Evolutionary conservation across 2,797 vertebrate genomes (phyloP), one percentile per base, ranked within the genome.

Genomic region (Microctenopoma stevenorrisi): DNA sequence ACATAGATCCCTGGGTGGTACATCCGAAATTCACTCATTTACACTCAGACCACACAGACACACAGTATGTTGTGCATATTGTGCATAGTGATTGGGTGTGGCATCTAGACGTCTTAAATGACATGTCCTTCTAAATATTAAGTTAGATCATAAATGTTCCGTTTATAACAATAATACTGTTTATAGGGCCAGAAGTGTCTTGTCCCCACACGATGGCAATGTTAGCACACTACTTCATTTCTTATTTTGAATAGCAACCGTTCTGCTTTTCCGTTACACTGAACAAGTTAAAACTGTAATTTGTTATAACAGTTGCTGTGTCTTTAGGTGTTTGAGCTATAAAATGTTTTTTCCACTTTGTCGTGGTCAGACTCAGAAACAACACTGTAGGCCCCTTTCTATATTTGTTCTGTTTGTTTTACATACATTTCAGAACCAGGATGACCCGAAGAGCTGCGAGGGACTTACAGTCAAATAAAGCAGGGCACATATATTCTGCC

Each of bases 121-220:
- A 59, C 47, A 69, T 30, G 18, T 53, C 33, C 65, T 43, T 59
- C 3, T 47, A 8, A 35, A 9, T 9, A 35, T 8, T 35, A 8
- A 8, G 33, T 35, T 35, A 9, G 7, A 35, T 35, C 14, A 12
- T 15, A 43, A 5, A 43, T 43, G 13, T 43, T 16, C 10, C 16
- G 42, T 15, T 44, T n/a, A 8, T 52, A 76, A 61, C 22, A 77
- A 66, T 69, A 50, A 22, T n/a, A 13, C 46, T 22, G 12, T 7
- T 18, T 4, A 42, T 14, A 22, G 2, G 4, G 4, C 6, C 9
- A 9, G 35, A 51, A 40, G 33, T 46, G 16, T 43, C 13, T 5
- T 5, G n/a, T 60, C 15, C 35, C 86, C 86, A 81, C 86, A 73
- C 81, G 85, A 60, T 86, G 87, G 86, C 71, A 7, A 52, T 64